Evolutionary conservation across 2,113 vertebrate genomes (phyloP), one percentile per base, ranked within the genome.

Genomic region (Cyprinus carpio): DNA sequence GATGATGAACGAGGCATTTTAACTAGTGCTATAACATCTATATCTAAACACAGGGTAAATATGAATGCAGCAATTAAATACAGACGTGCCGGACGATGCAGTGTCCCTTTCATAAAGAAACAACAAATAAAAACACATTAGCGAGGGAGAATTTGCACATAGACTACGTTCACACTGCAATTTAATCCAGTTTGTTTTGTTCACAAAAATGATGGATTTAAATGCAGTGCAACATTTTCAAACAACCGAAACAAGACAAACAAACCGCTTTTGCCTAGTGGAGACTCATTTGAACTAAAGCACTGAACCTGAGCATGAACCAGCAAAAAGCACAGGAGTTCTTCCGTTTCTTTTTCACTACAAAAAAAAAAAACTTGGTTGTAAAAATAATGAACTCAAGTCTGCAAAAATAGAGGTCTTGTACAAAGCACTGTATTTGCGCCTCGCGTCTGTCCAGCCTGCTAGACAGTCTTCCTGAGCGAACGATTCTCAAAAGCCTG

Each of bases 401-500:
- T 37, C 87, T 85, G 77, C 83, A 78, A 89, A 91, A 90, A 89
- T 87, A 90, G 75, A 87, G 11, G 49, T 69, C 72, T 90, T 81
- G 85, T 83, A 75, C 62, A 64, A 90, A 84, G 81, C 85, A 71
- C 82, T 76, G 71, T 75, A 76, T 76, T 67, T 84, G 86, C 89
- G 88, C 1, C n/a, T 25, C 6, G 8, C 18, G 4, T n/a, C 83
- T 86, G 93, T 94, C 94, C 92, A 94, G 94, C 93, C 93, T 79
- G 94, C 94, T 94, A 92, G 93, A 94, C 91, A 85, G 87, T 89
- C 91, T 90, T 90, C 92, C 91, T 91, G 92, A 93, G 92, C 88
- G 12, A 86, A 79, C 31, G 56, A 62, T 79, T 49, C 75, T 62
- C 75, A 49, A 51, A 81, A 86, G 83, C 91, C 90, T 88, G 91